Evolutionary conservation across 1,140 invertebrate species (phyloP), one percentile per base, ranked within the genome.

Genomic region (Nylanderia fulva): DNA sequence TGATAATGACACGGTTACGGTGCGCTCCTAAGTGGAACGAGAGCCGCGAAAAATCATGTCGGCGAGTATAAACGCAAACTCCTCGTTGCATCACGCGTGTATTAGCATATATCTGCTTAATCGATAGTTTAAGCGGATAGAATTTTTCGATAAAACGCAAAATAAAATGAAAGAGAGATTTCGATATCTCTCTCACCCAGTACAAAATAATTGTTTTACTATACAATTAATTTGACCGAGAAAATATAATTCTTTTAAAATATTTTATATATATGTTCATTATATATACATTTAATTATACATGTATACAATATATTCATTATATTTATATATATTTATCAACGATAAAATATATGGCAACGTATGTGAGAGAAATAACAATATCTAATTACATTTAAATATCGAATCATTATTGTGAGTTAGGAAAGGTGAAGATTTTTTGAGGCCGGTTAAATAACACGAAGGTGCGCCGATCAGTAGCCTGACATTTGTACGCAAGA

Each of bases 1-100:
- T 74, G 72, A 72, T 88, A 84, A 88, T 77, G 72, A 84, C 45
- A 87, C 68, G 45, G 45, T 75, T 61, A 58, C n/a, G 54, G 27
- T 18, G 48, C 6, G 60, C 18, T 85, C 58, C 11, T 85, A 72
- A 48, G 84, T 66, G 83, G 85, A 86, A 79, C 21, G 33, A 24
- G 18, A 21, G 2, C 24, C 8, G 54, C 36, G 42, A 58, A 82
- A 82, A 71, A 45, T 68, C 45, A 21, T 45, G 1, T 42, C 42
- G n/a, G 42, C 18, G 76, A 69, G 48, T 6, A 42, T 69, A 52
- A 68, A 68, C 33, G 21, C 29, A 2, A 33, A 15, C 39, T 45
- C 5, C 8, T 71, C 27, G 15, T 82, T 72, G 36, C 66, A 58
- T 71, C 66, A 33, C 15, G 13, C 7, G 5, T 21, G 13, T 72